Percentiles rank a stretch among this genome's conserved stretches.
Evolutionary conservation across 2,888 invertebrate genomes (phyloP).

Genomic region (Polyommatus iphigenia): DNA sequence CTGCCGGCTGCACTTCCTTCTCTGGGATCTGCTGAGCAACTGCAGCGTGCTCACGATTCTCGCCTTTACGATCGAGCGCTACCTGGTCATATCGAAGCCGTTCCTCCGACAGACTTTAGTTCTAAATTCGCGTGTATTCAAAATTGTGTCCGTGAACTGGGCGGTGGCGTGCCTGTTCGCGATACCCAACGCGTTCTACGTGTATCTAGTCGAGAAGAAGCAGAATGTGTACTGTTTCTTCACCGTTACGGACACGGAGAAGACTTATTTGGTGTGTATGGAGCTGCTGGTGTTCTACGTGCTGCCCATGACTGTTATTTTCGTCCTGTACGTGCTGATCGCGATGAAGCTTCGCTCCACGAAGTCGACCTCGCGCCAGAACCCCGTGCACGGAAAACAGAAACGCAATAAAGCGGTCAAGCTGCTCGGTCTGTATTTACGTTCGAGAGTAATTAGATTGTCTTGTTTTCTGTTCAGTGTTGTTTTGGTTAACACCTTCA

Average conservation of each 20-base stretch:
- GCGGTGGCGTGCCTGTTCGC: slow-evolving; percentile 85
- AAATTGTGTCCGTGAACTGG: slow-evolving; percentile 87
- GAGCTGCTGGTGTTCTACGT: slow-evolving; percentile 91
- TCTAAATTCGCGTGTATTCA: slow-evolving; percentile 87
- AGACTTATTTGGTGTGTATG: slow-evolving; percentile 62
- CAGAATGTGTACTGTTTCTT: slow-evolving; percentile 64
- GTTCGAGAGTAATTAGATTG: slow-evolving; percentile 34
- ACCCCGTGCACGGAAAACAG: slow-evolving; percentile 63
- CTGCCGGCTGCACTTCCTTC: slow-evolving; percentile 86
- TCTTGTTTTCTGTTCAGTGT: not conserved
- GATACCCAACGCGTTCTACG: slow-evolving; percentile 81
- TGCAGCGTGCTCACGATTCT: slow-evolving; percentile 91
- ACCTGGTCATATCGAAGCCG: slow-evolving; percentile 91
- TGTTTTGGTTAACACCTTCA: too few relatives aligned
- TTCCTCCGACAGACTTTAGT: slow-evolving; percentile 89
- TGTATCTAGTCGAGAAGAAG: slow-evolving; percentile 60
- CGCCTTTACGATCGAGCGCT: slow-evolving; percentile 93
- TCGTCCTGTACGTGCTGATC: slow-evolving; percentile 88
- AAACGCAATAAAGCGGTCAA: slow-evolving; percentile 83
- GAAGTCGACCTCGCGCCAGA: slow-evolving; percentile 75
- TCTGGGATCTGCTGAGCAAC: slow-evolving; percentile 90
- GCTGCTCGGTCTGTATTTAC: slow-evolving; percentile 87
- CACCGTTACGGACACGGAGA: slow-evolving; percentile 49
- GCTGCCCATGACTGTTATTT: slow-evolving; percentile 90
- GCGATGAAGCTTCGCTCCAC: slow-evolving; percentile 84